Conservation (phyloP, 2,797 vertebrate species). For the Anguilla marmorata region DNA sequence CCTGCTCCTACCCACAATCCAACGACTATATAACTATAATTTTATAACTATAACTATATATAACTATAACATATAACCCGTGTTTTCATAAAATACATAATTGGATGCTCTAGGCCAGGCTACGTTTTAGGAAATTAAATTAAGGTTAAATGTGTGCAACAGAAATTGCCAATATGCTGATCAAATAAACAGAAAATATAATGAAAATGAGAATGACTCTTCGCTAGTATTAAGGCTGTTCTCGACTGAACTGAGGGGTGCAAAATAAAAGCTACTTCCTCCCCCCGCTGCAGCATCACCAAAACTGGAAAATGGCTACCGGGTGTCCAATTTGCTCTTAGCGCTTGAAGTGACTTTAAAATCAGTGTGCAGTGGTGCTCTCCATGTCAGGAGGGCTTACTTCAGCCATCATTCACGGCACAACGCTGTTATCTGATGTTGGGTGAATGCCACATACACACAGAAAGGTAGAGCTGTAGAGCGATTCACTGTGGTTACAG, state of each 20-base stretch:
- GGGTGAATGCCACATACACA: background rate
- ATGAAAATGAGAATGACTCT: background rate
- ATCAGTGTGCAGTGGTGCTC: background rate
- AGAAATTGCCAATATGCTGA: background rate
- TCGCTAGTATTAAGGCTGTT: too few relatives aligned
- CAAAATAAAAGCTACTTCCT: background rate
- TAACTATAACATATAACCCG: background rate
- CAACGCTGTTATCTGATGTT: background rate
- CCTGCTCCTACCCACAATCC: conserved; percentile 3
- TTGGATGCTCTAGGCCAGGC: background rate
- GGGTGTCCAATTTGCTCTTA: background rate
- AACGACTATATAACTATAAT: background rate
- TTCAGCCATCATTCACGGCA: background rate
- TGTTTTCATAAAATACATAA: background rate
- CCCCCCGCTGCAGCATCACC: background rate
- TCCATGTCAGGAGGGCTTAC: background rate
- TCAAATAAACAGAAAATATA: background rate
- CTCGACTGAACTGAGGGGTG: too few relatives aligned
- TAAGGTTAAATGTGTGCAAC: background rate
- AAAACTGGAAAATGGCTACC: background rate
- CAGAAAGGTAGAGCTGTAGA: background rate
- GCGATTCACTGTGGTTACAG: background rate
- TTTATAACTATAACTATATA: too few relatives aligned
- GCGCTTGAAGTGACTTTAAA: background rate
- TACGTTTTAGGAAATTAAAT: background rate